Conservation (phyloP, 2,797 vertebrate genomes). For the Bovichtus diacanthus region DNA sequence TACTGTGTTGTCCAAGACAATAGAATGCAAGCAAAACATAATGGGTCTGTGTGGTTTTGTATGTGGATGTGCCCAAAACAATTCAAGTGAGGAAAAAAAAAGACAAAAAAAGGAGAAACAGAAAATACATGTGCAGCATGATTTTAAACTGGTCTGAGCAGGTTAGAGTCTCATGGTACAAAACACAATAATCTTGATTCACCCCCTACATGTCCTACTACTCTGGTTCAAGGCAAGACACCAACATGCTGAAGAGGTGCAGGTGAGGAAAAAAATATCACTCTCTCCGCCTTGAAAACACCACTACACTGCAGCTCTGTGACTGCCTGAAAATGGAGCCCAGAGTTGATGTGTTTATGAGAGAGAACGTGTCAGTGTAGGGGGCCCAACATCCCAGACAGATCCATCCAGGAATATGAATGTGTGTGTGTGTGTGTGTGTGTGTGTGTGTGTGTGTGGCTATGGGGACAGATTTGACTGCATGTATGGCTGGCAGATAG, state of each 20-base stretch:
- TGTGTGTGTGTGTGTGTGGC: slow-evolving; percentile 22
- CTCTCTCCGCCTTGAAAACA: not conserved
- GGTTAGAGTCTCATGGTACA: not conserved
- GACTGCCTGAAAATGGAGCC: slow-evolving; percentile 41
- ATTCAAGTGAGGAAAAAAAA: not conserved
- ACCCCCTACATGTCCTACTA: not conserved
- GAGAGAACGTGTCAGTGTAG: slow-evolving; percentile 57
- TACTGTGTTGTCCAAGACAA: not conserved
- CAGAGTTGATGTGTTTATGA: slow-evolving; percentile 55
- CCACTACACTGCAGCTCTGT: slow-evolving; percentile 27
- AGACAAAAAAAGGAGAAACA: too few relatives aligned
- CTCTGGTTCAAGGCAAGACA: not conserved
- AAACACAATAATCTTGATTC: not conserved
- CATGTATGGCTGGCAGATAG: slow-evolving; percentile 77
- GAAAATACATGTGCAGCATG: not conserved
- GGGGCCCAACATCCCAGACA: slow-evolving; percentile 47
- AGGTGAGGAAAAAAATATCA: not conserved
- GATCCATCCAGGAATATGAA: slow-evolving; percentile 45
- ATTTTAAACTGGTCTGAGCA: slow-evolving; percentile 1
- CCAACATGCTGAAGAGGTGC: slow-evolving; percentile 11
- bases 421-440: not conserved
- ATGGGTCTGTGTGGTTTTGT: not conserved
- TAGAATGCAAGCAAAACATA: not conserved
- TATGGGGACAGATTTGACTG: slow-evolving; percentile 64
- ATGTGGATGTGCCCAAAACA: not conserved